A percentile compares a stretch with the other conserved stretches of the same genome.
These are phyloP conservation scores for Proisotoma minuta DNA, from an alignment of 2,888 invertebrate species.

Conservation along the genomic window DNA sequence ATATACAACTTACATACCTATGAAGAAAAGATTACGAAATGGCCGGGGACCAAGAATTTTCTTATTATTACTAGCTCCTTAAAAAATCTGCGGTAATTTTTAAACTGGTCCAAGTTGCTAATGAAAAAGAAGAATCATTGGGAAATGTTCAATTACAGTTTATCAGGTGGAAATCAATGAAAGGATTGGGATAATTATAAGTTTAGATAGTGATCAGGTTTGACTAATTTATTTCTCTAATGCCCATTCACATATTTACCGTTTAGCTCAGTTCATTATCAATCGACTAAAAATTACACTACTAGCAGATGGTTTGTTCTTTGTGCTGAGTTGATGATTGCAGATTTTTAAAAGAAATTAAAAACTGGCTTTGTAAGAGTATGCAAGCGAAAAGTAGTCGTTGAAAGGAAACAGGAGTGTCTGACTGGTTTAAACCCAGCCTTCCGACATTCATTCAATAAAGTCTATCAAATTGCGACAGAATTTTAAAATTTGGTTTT, in stretches of 20 bases:
- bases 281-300: not conserved
- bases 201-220: constrained; percentile 9
- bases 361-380: constrained; percentile 8
- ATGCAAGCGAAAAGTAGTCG: too few relatives aligned
- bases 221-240: constrained; percentile 3
- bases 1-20: too few relatives aligned
- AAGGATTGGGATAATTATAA: not conserved
- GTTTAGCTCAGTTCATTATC: not conserved
- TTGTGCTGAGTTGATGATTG: not conserved
- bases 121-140: too few relatives aligned
- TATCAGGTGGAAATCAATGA: not conserved
- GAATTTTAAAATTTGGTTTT: not conserved
- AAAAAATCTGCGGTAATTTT: too few relatives aligned
- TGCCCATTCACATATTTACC: not conserved
- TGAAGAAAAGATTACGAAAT: too few relatives aligned
- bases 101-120: too few relatives aligned
- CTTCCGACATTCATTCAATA: too few relatives aligned
- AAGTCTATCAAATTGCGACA: not conserved
- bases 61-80: too few relatives aligned
- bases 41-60: too few relatives aligned
- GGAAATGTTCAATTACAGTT: not conserved
- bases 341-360: not conserved
- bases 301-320: not conserved
- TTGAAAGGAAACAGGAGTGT: constrained; percentile 2
- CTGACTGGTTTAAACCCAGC: not conserved